phyloP scores from a whole-genome alignment of 2,888 invertebrate species.

The Melikaiella ostensackeni region DNA sequence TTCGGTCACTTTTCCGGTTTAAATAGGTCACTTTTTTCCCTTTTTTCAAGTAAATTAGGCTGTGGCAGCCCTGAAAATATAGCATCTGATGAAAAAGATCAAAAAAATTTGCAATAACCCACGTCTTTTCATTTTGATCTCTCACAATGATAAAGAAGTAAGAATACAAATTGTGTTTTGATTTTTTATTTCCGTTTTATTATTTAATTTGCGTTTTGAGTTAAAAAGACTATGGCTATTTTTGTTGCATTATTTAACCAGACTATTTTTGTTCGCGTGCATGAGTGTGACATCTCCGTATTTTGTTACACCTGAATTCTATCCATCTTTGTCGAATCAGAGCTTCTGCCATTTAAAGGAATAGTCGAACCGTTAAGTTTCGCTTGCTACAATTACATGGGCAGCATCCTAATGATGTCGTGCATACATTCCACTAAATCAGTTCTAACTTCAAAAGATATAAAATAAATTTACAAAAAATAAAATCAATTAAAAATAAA shows the following conservation, averaged over 20 bases:
- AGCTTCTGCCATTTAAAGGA: constrained; percentile 36
- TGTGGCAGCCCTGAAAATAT: no score
- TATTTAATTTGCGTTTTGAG: neutral
- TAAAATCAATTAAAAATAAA: no score
- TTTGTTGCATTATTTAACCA: constrained; percentile 26
- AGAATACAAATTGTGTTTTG: neutral
- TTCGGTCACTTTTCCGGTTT: no score
- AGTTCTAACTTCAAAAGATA: neutral
- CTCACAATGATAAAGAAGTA: no score
- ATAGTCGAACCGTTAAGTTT: constrained; percentile 37
- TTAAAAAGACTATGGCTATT: neutral
- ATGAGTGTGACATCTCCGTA: constrained; percentile 37
- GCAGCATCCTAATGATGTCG: constrained; percentile 14
- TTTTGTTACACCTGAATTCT: constrained; percentile 39
- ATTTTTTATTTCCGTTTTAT: neutral
- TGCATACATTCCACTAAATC: neutral
- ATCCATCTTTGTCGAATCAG: constrained; percentile 38
- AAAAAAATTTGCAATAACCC: no score
- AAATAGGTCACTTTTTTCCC: no score
- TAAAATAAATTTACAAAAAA: no score
- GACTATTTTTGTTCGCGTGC: constrained; percentile 39
- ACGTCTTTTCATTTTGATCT: no score
- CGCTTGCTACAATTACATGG: constrained; percentile 33
- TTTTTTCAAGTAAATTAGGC: no score
- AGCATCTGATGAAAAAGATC: no score